Evolutionary conservation across 1,140 invertebrate species (phyloP), one percentile per base, ranked within the genome.

Genomic region (Lordiphosa mommai): DNA sequence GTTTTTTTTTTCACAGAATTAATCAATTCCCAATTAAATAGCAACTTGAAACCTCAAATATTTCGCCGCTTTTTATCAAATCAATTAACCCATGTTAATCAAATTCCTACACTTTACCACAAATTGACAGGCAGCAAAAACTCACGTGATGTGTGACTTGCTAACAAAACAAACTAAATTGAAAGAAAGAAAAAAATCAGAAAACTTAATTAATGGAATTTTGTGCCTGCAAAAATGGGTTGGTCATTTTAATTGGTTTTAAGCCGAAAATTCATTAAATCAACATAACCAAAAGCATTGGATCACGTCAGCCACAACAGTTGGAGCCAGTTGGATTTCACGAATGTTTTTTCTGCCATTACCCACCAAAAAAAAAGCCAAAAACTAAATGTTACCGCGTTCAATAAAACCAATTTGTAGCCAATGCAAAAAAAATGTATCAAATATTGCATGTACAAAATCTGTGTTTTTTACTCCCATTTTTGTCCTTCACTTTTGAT

Each of bases 341-440:
- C 20, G 10, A 43, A 43, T 43, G n/a, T 43, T 13, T 40, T 20
- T 43, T 6, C 17, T 27, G 5, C 40, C 20, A 29, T 43, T 43
- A 43, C 9, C 12, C 40, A 17, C 20, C 10, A 23, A 43, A 43
- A 27, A 27, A 23, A 12, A 43, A 43, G 27, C 12, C 5, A 41
- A 27, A 43, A 12, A 27, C 40, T 43, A 23, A 43, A 43, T 43
- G 27, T 43, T 43, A 17, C 16, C 17, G 17, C 10, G 40, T 43
- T 13, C 20, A 27, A 43, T 43, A 43, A 43, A 43, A 43, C 20
- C 40, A 43, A 43, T 43, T 43, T 43, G 40, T 43, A 43, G 40
- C 40, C 40, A 43, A 43, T 43, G 20, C 27, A 43, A 43, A 41
- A 43, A 43, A n/a, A n/a, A n/a, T n/a, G n/a, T 29, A 43, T 43